Percentiles rank a stretch among this genome's conserved stretches.
Conservation (phyloP, 92 coral and sea anemone species). For the Phymanthus crucifer region DNA sequence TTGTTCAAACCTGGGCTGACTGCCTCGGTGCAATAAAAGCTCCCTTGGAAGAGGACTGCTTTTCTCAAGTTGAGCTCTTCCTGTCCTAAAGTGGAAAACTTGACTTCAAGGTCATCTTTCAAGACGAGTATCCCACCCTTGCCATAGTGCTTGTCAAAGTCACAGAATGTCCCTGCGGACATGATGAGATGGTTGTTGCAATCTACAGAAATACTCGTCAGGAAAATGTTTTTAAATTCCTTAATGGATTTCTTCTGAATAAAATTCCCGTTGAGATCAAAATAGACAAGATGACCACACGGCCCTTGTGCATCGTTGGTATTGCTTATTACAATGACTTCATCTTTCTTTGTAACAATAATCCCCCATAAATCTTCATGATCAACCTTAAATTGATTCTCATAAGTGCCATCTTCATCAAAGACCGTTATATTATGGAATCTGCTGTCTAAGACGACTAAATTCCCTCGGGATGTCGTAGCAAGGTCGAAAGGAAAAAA, state of each 20-base stretch:
- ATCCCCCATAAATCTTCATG: constrained; percentile 62
- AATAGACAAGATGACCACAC: constrained; percentile 23
- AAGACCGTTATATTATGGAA: constrained; percentile 43
- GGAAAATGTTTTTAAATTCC: constrained; percentile 26
- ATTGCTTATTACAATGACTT: constrained; percentile 48
- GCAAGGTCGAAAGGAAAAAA: constrained; percentile 56
- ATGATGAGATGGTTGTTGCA: constrained; percentile 36
- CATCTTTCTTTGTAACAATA: constrained; percentile 47
- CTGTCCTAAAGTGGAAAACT: constrained; percentile 44
- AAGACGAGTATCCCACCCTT: constrained; percentile 41
- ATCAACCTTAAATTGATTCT: constrained; percentile 32
- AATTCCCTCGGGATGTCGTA: constrained; percentile 36
- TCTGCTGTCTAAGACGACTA: constrained; percentile 52
- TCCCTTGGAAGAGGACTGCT: constrained; percentile 40
- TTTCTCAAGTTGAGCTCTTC: constrained; percentile 23
- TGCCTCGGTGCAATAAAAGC: constrained; percentile 30
- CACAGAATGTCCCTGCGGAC: constrained; percentile 45
- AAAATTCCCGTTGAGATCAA: constrained; percentile 26
- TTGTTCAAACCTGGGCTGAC: constrained; percentile 46
- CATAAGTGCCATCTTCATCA: constrained; percentile 19
- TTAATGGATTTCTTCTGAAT: constrained; percentile 23
- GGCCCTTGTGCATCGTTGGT: background rate
- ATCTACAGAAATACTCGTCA: constrained; percentile 39
- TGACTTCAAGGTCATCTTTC: constrained; percentile 32
- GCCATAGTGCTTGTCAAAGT: constrained; percentile 15